Evolutionary conservation across 2,888 invertebrate species (phyloP).

Genomic region (Callimorpha dominula): DNA sequence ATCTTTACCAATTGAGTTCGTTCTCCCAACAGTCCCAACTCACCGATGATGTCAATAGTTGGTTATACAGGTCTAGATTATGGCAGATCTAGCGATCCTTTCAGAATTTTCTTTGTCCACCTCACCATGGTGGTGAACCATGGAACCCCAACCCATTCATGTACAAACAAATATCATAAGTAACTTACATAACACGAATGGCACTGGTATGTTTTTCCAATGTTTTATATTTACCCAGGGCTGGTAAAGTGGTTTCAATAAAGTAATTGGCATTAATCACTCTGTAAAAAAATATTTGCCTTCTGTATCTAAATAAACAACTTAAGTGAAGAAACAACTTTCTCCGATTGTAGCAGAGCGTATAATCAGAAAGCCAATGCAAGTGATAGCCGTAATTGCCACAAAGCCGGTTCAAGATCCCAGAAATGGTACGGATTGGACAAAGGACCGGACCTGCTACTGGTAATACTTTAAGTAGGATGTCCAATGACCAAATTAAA

Average conservation of each 20-base stretch:
- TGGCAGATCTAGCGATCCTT: no score
- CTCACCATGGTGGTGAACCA: no score
- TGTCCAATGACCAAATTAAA: no score
- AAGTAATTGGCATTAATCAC: conserved; percentile 27
- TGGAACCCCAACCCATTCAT: neutral
- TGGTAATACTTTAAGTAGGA: no score
- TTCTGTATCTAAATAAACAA: neutral
- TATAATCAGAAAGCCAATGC: no score
- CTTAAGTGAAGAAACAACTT: neutral
- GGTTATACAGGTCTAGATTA: no score
- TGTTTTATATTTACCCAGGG: conserved; percentile 35
- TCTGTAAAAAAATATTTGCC: conserved; percentile 17
- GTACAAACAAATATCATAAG: neutral
- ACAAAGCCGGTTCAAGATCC: no score
- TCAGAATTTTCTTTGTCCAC: no score
- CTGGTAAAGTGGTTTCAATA: conserved; percentile 27
- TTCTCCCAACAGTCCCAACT: neutral
- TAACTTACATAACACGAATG: conserved; percentile 1
- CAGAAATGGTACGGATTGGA: no score
- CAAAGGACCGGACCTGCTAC: no score
- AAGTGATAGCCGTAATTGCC: no score
- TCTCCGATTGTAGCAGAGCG: no score
- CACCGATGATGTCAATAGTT: neutral
- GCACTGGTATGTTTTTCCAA: conserved; percentile 22
- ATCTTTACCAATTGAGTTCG: neutral